Evolutionary conservation across 2,113 vertebrate species (phyloP).

Genomic region (Glaucomys volans): DNA sequence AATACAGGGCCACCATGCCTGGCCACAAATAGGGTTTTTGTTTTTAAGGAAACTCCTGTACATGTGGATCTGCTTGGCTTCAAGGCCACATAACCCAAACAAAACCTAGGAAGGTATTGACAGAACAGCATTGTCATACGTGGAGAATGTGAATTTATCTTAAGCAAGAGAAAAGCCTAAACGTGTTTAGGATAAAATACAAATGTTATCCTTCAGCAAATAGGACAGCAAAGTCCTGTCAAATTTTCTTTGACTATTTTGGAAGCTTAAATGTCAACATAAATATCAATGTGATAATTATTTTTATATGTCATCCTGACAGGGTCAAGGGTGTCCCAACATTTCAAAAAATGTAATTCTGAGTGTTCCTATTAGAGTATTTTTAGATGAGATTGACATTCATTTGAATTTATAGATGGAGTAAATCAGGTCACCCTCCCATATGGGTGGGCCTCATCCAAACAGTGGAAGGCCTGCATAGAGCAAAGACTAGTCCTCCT

Average conservation of each 20-base stretch:
- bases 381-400: neutral
- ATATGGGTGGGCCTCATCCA: neutral
- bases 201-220: neutral
- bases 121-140: neutral
- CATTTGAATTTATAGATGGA: neutral
- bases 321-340: neutral
- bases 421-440: neutral
- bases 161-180: slow-evolving; percentile 6
- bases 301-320: neutral
- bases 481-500: accelerated
- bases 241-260: neutral
- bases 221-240: neutral
- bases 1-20: too few relatives aligned
- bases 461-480: neutral
- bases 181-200: neutral
- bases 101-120: neutral
- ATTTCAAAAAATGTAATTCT: neutral
- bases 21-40: too few relatives aligned
- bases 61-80: neutral
- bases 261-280: neutral
- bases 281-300: neutral
- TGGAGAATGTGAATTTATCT: neutral
- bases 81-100: neutral
- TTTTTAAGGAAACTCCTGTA: neutral
- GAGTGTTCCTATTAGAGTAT: neutral